Percentiles rank a stretch among this genome's conserved stretches.
These are phyloP conservation scores for Cathartes aura DNA, from an alignment of 2,113 vertebrate species.

Conservation along the genomic window DNA sequence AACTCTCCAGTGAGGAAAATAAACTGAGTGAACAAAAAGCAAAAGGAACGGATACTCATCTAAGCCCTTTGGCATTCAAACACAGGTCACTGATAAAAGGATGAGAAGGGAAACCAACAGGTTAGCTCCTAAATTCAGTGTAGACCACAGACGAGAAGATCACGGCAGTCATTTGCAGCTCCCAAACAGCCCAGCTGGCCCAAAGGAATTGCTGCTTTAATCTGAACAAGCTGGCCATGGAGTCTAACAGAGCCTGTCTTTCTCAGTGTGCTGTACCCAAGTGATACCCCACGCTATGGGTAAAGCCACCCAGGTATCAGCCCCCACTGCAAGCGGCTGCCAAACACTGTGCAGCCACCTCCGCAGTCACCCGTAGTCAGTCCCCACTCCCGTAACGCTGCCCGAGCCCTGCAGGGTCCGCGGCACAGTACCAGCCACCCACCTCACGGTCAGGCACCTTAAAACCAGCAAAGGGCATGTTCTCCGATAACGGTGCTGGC, in stretches of 20 bases:
- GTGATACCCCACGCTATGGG: rapidly evolving
- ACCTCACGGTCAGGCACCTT: background rate
- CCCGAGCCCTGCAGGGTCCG: background rate
- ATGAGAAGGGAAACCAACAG: background rate
- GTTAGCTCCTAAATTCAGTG: background rate
- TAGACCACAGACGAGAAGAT: background rate
- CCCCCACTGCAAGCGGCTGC: background rate
- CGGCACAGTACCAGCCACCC: background rate
- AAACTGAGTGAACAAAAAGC: background rate
- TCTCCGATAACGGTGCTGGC: rapidly evolving
- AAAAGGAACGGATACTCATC: background rate
- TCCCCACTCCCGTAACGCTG: background rate
- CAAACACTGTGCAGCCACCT: background rate
- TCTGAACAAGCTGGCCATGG: background rate
- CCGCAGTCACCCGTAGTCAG: background rate
- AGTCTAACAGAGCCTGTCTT: background rate
- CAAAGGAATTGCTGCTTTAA: background rate
- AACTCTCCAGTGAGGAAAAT: background rate
- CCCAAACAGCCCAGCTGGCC: background rate
- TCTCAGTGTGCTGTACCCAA: background rate
- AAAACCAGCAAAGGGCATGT: background rate
- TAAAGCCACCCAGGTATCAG: background rate
- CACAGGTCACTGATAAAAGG: background rate
- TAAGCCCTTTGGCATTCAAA: background rate
- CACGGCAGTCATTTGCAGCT: background rate